A percentile compares a stretch with the other conserved stretches of the same genome.
phyloP scores from a whole-genome alignment of 2,113 vertebrate species.

The Prunella fulvescens region DNA sequence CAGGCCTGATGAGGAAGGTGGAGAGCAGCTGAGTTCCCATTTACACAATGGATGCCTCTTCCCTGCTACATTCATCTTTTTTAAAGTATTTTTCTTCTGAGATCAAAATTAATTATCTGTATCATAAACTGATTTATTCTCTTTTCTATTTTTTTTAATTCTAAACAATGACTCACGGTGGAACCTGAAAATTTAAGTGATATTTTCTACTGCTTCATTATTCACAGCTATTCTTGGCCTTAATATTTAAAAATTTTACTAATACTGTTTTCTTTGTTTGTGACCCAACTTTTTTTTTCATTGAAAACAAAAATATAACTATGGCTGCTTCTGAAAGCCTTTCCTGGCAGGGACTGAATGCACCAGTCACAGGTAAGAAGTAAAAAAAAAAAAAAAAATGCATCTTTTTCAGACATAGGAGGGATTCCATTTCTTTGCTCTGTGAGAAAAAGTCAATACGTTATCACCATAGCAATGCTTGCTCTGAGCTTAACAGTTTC shows the following conservation, averaged over 20 bases:
- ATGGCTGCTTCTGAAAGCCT: neutral
- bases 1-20: neutral
- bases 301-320: neutral
- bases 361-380: neutral
- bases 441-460: constrained; percentile 1
- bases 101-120: neutral
- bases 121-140: neutral
- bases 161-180: neutral
- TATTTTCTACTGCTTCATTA: neutral
- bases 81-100: neutral
- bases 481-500: neutral
- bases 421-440: neutral
- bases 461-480: constrained; percentile 14
- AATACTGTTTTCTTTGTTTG: neutral
- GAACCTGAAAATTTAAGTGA: neutral
- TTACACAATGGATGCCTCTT: neutral
- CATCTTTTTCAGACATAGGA: neutral
- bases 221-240: neutral
- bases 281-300: neutral
- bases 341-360: neutral
- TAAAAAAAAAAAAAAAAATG: neutral
- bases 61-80: neutral
- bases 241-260: neutral
- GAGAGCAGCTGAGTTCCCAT: neutral
- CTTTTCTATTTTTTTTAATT: neutral